Evolutionary conservation across 2,888 invertebrate species (phyloP), one percentile per base, ranked within the genome.

Genomic region (Pachliopta kotzebuea): DNA sequence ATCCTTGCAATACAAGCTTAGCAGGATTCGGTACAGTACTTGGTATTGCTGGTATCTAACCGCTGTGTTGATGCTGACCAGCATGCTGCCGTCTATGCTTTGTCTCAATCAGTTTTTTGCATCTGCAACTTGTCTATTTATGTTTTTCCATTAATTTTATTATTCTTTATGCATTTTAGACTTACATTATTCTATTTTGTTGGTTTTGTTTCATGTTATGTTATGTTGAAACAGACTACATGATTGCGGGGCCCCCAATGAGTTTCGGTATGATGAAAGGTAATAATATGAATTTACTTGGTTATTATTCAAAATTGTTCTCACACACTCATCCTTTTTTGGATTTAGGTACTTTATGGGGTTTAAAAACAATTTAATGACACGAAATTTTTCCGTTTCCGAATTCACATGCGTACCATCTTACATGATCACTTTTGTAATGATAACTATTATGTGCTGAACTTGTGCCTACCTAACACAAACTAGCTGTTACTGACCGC

Each of bases 191-290:
- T 93, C 93, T 94, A 93, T 95, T 94, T 83, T 86, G 84, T 90
- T 92, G 93, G 93, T 94, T 94, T 94, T 92, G 93, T 94, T 94
- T 93, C 94, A 94, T 94, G 94, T 94, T 94, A 94, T 95, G 94
- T 95, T 94, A 86, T 91, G 85, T 91, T 82, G 85, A 88, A 90
- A 91, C 91, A 91, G 91, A 91, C 90, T 91, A 90, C 91, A 95
- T 95, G 95, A 94, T 94, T 92, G 94, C 95, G 93, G 95, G 95
- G 90, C 94, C 94, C 92, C 95, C 95, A 91, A 94, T 95, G 94
- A 95, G 95, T 93, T 96, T 95, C 95, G 95, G 95, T 95, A 95
- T 96, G 93, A 94, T 96, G 92, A 96, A 95, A 96, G 96, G 96
- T 96, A 95, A 95, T 92, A 86, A 88, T 79, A 84, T 79, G 79